Base-by-base conservation (phyloP, 53 echinoderm and acorn worm species). In the Holothuria leucospilota region DNA sequence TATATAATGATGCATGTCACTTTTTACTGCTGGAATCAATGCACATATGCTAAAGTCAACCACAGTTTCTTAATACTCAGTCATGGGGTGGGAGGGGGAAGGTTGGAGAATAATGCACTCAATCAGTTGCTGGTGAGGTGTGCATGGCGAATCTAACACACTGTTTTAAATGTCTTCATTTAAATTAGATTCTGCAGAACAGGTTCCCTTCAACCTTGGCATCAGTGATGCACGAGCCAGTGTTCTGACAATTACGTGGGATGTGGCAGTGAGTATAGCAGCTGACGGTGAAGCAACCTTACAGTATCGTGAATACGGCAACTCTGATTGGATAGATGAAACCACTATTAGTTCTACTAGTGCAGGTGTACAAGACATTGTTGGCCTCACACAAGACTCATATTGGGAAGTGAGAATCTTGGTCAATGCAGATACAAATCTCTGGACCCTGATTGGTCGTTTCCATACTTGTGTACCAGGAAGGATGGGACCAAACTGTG, bases 401-500 rank as follows among this genome's bases (percentile, higher is more conserved):
- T 96, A 96, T 88, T 90, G 92, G 59, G 94, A 96, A 60, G 75
- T 96, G 20, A 78, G 87, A 72, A 81, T 93, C 23, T 68, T 85
- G 59, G 92, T 89, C 1, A 82, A 78, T 62, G 63, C 72, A 6
- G 89, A 87, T 24, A 75, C 70, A 0, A 79, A 52, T 53, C 42
- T 77, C 16, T 81, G 60, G 67, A 66, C 69, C 29, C 39, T 53
- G 7, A 91, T 92, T 84, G 87, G 89, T 15, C 72, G 86, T 63
- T 96, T 96, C 63, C 93, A 96, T 60, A 94, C 96, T 0, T 96
- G 96, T 51, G 88, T 86, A 51, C 89, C 91, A 24, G 88, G 86
- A 52, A 78, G 90, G 39, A 69, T 86, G 68, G 96, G 96, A 51
- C 87, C 94, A 8, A 96, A 96, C 82, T 96, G 94, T 88, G 94